Evolutionary conservation across 1,140 invertebrate genomes (phyloP).

Genomic region (silkworm (Bombyx mori)): DNA sequence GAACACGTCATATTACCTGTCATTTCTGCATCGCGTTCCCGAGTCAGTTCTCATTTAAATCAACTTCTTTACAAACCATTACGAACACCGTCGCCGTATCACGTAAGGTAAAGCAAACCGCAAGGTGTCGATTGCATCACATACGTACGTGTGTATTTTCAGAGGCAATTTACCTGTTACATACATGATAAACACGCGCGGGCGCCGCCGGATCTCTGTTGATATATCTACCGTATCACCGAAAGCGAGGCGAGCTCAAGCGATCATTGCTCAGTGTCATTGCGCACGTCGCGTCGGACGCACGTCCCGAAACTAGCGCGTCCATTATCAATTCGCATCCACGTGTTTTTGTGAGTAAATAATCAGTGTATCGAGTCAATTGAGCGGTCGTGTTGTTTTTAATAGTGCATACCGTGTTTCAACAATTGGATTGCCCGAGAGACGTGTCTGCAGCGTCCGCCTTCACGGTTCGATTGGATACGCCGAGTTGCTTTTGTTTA

Average conservation of each 20-base stretch:
- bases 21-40: too few relatives aligned
- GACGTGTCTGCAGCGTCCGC: not conserved
- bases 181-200: conserved; percentile 27
- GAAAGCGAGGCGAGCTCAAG: not conserved
- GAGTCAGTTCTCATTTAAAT: too few relatives aligned
- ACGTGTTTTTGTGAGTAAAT: conserved; percentile 53
- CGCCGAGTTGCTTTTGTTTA: conserved; percentile 24
- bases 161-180: conserved; percentile 44
- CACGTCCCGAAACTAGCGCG: conserved; percentile 20
- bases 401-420: too few relatives aligned
- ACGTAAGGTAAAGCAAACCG: conserved; percentile 3
- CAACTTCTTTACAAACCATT: not conserved
- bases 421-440: conserved; percentile 39
- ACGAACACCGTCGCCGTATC: not conserved
- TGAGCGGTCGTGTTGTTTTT: conserved; percentile 21
- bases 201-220: conserved; percentile 37
- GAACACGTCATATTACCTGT: too few relatives aligned
- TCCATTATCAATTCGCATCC: conserved; percentile 12
- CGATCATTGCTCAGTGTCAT: conserved; percentile 32
- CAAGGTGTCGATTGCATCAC: conserved; percentile 26
- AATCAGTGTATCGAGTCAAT: conserved; percentile 32
- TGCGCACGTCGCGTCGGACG: conserved; percentile 24
- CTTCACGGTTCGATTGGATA: conserved; percentile 19
- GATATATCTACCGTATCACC: conserved; percentile 6
- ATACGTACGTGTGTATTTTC: conserved; percentile 26